Evolutionary conservation across 2,888 invertebrate genomes (phyloP), one percentile per base, ranked within the genome.

Genomic region (Erpobdella octoculata): DNA sequence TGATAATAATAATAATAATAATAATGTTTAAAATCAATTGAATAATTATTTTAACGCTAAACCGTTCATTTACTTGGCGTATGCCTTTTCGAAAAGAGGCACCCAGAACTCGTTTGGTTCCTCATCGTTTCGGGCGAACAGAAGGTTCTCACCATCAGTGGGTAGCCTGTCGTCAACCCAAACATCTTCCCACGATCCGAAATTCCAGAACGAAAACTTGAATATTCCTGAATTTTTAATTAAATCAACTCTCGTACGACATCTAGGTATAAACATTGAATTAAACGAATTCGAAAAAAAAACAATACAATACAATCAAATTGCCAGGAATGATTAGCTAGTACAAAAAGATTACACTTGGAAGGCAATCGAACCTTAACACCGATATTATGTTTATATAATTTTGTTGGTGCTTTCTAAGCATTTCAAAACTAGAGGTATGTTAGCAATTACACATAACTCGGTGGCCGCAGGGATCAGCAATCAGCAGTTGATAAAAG

Each of bases 201-300:
- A 90, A 83, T 89, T 89, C 90, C 90, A 91, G 83, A 91, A 90
- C 70, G 92, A 88, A 85, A 95, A 95, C 83, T 92, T 93, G 84
- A 95, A 95, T 59, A 81, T 77, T 15, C 82, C 82, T 81, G 73
- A n/a, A 53, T 25, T 9, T 53, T 53, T 25, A n/a, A n/a, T n/a
- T n/a, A n/a, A 53, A 53, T 1, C 18, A 18, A 8, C 0, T 72
- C 46, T 1, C 12, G 33, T 31, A 21, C 8, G 18, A 9, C n/a
- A n/a, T n/a, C n/a, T n/a, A n/a, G n/a, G n/a, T n/a, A n/a, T n/a
- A n/a, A n/a, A n/a, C n/a, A n/a, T n/a, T n/a, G n/a, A n/a, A n/a
- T n/a, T n/a, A n/a, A n/a, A n/a, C n/a, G n/a, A n/a, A n/a, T n/a
- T n/a, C n/a, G n/a, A n/a, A n/a, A n/a, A n/a, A n/a, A n/a, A n/a